Evolutionary conservation across 2,888 invertebrate genomes (phyloP).

Genomic region (Malacosoma neustria): DNA sequence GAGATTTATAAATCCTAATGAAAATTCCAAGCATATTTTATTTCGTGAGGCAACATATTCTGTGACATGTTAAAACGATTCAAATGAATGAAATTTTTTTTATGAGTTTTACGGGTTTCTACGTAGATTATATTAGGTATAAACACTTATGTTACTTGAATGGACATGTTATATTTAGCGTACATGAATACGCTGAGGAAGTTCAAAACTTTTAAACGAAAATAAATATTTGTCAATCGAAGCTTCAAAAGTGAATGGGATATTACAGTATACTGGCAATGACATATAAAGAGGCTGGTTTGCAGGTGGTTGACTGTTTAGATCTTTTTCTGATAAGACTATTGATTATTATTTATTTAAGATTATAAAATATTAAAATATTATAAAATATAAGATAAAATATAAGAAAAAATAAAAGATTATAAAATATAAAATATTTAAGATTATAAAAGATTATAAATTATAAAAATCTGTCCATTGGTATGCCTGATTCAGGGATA

Average conservation of each 20-base stretch:
- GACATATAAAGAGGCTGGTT: neutral
- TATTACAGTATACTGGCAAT: neutral
- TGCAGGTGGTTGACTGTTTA: neutral
- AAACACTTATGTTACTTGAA: conserved; percentile 19
- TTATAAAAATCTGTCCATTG: no score
- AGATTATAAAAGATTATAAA: no score
- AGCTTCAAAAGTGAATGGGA: neutral
- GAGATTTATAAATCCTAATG: conserved; percentile 8
- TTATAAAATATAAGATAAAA: no score
- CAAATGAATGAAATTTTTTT: conserved; percentile 21
- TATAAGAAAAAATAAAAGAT: no score
- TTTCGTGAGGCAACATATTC: conserved; percentile 13
- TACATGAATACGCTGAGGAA: neutral
- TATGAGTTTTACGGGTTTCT: no score
- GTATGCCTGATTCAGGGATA: no score
- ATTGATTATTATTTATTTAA: no score
- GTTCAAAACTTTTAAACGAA: neutral
- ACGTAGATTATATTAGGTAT: no score
- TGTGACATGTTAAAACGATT: conserved; percentile 16
- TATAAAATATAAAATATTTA: no score
- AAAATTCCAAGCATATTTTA: conserved; percentile 13
- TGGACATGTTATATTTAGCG: conserved; percentile 13
- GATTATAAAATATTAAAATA: no score
- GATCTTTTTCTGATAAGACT: neutral
- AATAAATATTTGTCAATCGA: conserved; percentile 5